Evolutionary conservation across 2,888 invertebrate species (phyloP).

Genomic region (Aphrophora alni): DNA sequence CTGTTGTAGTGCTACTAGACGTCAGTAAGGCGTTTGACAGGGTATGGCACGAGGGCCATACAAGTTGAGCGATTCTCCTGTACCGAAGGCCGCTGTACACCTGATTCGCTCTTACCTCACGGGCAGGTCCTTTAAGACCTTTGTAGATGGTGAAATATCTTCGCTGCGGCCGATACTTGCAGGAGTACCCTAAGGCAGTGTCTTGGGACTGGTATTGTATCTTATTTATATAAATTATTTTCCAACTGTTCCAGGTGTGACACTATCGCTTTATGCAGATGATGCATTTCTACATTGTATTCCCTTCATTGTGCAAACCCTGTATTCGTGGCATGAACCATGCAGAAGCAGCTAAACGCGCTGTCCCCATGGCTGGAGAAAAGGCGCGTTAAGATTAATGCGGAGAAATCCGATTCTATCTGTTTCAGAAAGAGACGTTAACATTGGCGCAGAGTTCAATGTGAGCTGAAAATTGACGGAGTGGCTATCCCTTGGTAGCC

Average conservation of each 20-base stretch:
- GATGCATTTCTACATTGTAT: neutral
- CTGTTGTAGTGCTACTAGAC: no score
- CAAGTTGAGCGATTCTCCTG: slow-evolving; percentile 12
- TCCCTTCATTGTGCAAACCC: neutral
- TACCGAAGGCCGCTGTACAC: neutral
- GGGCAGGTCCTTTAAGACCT: no score
- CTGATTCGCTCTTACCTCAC: slow-evolving; percentile 7
- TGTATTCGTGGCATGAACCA: neutral
- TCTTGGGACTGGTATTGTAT: neutral
- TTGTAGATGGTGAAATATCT: slow-evolving; percentile 3
- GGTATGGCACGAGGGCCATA: slow-evolving; percentile 6
- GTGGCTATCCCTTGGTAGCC: no score
- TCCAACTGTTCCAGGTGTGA: neutral
- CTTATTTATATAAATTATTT: neutral
- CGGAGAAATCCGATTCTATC: neutral
- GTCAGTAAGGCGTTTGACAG: slow-evolving; percentile 16
- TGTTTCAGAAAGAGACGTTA: neutral
- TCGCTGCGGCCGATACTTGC: neutral
- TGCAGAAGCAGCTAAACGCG: neutral
- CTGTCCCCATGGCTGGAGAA: neutral
- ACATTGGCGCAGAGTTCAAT: neutral
- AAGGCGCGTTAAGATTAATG: neutral
- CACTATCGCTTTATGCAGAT: neutral
- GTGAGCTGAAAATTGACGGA: no score
- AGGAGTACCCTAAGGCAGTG: neutral